Conservation (phyloP, 92 coral and sea anemone genomes). For the Epizoanthus stellaris region DNA sequence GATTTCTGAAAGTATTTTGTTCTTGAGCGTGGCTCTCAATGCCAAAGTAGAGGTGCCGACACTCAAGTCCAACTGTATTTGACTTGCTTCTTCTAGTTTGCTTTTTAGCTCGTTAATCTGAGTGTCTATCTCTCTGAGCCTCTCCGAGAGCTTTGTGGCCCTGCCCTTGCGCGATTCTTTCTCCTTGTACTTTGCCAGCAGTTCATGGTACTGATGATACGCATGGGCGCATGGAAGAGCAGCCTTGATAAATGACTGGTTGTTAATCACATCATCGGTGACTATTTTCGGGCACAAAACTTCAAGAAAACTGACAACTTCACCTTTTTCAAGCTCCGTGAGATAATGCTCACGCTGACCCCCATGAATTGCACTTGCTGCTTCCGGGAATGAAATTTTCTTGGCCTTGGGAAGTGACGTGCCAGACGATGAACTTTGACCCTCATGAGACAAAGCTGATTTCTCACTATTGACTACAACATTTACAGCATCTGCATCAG, state of each 20-base stretch:
- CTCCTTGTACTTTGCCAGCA: constrained; percentile 26
- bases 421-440: constrained; percentile 24
- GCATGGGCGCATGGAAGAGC: constrained; percentile 34
- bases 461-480: neutral
- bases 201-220: constrained; percentile 26
- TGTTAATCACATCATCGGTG: constrained; percentile 38
- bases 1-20: constrained; percentile 25
- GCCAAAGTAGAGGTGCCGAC: constrained; percentile 31
- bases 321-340: neutral
- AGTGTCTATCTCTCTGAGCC: constrained; percentile 32
- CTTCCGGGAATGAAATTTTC: constrained; percentile 11
- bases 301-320: constrained; percentile 20
- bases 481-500: too few relatives aligned
- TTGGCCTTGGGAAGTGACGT: constrained; percentile 2
- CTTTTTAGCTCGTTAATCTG: constrained; percentile 22
- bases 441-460: constrained; percentile 30
- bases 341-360: too few relatives aligned
- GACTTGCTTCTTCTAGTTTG: constrained; percentile 31
- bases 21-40: constrained; percentile 29
- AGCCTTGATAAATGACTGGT: constrained; percentile 21
- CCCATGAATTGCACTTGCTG: too few relatives aligned
- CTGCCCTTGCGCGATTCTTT: constrained; percentile 27
- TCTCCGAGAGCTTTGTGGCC: constrained; percentile 41
- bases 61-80: constrained; percentile 30
- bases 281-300: constrained; percentile 21